Conservation (phyloP, 1,140 invertebrate genomes). For the Ptiloglossa arizonensis region DNA sequence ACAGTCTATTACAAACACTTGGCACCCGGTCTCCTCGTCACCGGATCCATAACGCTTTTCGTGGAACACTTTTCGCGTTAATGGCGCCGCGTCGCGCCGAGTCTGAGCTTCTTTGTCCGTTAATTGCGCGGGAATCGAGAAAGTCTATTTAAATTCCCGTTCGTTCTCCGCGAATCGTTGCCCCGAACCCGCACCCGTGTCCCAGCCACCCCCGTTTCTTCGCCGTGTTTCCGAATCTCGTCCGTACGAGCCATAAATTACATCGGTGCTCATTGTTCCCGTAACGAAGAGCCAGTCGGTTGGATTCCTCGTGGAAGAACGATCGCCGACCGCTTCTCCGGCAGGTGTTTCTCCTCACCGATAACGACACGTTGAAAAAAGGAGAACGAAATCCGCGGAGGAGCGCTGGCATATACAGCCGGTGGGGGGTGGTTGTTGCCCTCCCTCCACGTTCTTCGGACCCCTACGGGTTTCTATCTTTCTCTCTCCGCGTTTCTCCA, state of each 20-base stretch:
- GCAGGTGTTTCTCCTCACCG: slow-evolving; percentile 55
- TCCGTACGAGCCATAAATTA: slow-evolving; percentile 46
- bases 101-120: not conserved
- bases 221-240: slow-evolving; percentile 10
- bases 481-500: slow-evolving; percentile 7
- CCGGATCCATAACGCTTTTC: slow-evolving; percentile 6
- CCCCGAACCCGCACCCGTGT: too few relatives aligned
- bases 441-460: not conserved
- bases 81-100: not conserved
- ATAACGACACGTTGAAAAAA: slow-evolving; percentile 36
- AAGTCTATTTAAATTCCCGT: slow-evolving; percentile 41
- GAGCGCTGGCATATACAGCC: not conserved
- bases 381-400: not conserved
- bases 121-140: slow-evolving; percentile 25
- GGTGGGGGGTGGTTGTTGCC: not conserved
- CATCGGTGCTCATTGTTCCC: slow-evolving; percentile 55
- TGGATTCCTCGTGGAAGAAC: slow-evolving; percentile 11
- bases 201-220: too few relatives aligned
- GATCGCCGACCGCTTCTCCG: slow-evolving; percentile 6
- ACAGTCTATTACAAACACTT: not conserved
- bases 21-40: not conserved
- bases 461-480: not conserved
- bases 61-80: slow-evolving; percentile 5
- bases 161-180: not conserved
- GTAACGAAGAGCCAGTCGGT: slow-evolving; percentile 40